Percentiles rank a stretch among this genome's conserved stretches.
These are phyloP conservation scores for Cydia strobilella DNA, from an alignment of 1,140 invertebrate genomes.

Conservation along the genomic window DNA sequence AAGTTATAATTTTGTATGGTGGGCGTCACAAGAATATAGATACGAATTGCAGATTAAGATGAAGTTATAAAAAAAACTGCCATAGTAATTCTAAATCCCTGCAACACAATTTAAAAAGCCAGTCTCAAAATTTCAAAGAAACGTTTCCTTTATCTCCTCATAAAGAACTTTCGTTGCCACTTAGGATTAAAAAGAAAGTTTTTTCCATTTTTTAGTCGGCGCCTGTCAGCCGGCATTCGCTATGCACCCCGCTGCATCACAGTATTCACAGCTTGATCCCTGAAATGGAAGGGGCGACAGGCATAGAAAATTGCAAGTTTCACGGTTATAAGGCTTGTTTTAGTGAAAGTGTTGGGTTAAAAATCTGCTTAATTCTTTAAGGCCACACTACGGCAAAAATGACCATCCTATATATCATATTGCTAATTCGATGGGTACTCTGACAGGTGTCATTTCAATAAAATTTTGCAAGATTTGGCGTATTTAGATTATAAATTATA, in stretches of 20 bases:
- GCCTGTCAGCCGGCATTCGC: background rate
- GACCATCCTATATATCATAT: no score
- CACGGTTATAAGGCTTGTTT: background rate
- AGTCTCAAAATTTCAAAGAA: background rate
- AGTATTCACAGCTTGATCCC: constrained; percentile 22
- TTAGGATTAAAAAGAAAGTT: constrained; percentile 16
- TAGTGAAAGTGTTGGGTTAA: background rate
- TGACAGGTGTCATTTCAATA: no score
- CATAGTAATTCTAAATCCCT: no score
- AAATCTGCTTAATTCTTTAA: background rate
- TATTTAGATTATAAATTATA: no score
- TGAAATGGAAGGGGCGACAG: background rate
- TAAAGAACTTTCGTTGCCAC: background rate
- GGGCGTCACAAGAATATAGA: no score
- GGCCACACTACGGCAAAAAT: no score
- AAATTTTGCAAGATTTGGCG: no score
- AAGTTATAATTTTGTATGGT: no score
- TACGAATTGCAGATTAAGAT: no score
- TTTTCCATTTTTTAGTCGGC: background rate
- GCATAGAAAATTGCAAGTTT: background rate
- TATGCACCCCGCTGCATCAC: constrained; percentile 26
- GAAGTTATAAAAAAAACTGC: no score
- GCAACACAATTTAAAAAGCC: background rate
- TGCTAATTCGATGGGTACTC: no score
- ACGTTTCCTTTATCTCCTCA: background rate